Base-by-base conservation (phyloP, 2,113 vertebrate species). In the Sapayoa aenigma region DNA sequence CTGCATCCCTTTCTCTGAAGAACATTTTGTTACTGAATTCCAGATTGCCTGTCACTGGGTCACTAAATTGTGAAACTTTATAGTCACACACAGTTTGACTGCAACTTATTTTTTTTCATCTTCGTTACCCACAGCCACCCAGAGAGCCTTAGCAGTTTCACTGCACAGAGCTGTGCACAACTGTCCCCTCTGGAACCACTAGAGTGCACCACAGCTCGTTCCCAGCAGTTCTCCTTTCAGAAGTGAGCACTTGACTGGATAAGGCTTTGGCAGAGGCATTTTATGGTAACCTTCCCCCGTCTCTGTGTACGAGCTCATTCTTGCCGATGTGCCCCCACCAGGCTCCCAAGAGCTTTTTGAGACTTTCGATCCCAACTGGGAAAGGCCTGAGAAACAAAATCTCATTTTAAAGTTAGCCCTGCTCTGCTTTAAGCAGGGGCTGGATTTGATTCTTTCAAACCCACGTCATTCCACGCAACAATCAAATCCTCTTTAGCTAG, bases 161-260 rank as follows among this genome's bases (percentile, higher is more conserved):
- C 42, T 35, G 42, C 52, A 35, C 37, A 44, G 68, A 44, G 1
- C 44, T 33, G 53, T 7, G 12, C 47, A 35, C 24, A 28, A 5
- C 41, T 22, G 46, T 47, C 46, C 46, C 46, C 46, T 35, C 55
- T 8, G 56, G 59, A 69, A 44, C 50, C 65, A 41, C 69, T 49
- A 25, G 66, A 91, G 67, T 56, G 62, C 62, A 80, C 47, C 65
- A 73, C 53, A 87, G 78, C 60, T 89, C 27, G 0, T 30, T 66
- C 31, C 50, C 52, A 30, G 90, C 16, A 56, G 7, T 7, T 66
- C 69, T 60, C 30, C 55, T 15, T 42, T 28, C 75, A 82, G 15
- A 24, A 65, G 18, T 0, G 0, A 84, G 41, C 25, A 9, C 50
- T 25, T 23, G 41, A 28, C 12, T 13, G 27, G 25, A 16, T n/a